Evolutionary conservation across 2,113 vertebrate species (phyloP).

Genomic region (Rhodinocichla rosea): DNA sequence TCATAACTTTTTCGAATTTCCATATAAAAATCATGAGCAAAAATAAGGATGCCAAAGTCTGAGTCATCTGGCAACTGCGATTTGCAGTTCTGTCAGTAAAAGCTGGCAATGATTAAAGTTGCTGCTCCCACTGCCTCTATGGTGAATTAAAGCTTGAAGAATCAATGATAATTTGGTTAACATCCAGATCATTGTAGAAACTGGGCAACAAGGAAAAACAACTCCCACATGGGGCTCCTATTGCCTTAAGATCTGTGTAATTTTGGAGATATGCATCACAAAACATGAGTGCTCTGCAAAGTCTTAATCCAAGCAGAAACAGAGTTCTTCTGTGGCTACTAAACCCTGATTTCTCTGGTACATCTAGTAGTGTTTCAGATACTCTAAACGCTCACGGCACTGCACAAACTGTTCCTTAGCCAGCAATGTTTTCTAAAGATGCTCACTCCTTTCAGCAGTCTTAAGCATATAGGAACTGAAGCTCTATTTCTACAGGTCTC

Average conservation of each 20-base stretch:
- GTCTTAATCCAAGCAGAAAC: constrained; percentile 3
- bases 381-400: neutral
- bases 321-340: neutral
- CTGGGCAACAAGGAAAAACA: constrained; percentile 1
- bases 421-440: neutral
- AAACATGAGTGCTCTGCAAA: neutral
- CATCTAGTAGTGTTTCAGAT: neutral
- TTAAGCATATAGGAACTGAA: neutral
- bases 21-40: constrained; percentile 50
- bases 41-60: constrained; percentile 41
- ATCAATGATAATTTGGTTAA: constrained; percentile 20
- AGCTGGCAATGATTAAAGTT: constrained; percentile 49
- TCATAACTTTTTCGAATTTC: constrained; percentile 40
- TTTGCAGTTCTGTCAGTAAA: constrained; percentile 40
- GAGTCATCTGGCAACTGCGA: constrained; percentile 51
- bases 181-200: constrained; percentile 33
- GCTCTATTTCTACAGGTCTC: neutral
- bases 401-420: neutral
- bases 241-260: neutral
- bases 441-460: neutral
- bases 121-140: constrained; percentile 27
- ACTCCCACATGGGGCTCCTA: neutral
- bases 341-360: neutral
- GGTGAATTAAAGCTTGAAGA: constrained; percentile 31
- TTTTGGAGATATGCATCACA: constrained; percentile 14